Evolutionary conservation across 2,113 vertebrate species (phyloP).

Genomic region (Corythornis madagascariensis): DNA sequence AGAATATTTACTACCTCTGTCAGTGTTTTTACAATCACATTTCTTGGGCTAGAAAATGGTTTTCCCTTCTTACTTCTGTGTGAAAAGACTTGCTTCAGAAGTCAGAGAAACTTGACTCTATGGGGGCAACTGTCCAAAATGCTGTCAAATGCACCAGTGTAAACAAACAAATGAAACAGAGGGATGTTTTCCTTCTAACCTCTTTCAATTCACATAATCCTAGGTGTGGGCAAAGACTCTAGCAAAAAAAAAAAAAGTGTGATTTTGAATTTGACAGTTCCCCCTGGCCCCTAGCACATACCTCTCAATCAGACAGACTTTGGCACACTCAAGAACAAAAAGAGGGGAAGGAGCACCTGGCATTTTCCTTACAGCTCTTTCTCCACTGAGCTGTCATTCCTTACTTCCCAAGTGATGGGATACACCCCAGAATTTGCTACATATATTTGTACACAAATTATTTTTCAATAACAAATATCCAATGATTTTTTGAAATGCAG

Average conservation of each 20-base stretch:
- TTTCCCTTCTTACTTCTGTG: neutral
- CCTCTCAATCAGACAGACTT: neutral
- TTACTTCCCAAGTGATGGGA: neutral
- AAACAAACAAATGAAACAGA: conserved; percentile 41
- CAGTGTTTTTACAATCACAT: neutral
- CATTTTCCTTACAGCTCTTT: neutral
- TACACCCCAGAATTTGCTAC: neutral
- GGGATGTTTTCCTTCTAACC: neutral
- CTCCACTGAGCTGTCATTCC: neutral
- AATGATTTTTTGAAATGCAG: neutral
- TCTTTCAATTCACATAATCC: neutral
- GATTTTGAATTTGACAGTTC: neutral
- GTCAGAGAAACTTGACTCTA: neutral
- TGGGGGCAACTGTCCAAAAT: neutral
- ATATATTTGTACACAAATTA: neutral
- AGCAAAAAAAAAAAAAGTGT: neutral
- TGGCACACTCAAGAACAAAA: neutral
- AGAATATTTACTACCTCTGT: neutral
- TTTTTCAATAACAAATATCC: neutral
- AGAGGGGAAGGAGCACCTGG: neutral
- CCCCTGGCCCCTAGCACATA: neutral
- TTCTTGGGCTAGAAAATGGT: neutral
- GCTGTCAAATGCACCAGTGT: neutral
- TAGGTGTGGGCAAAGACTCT: neutral
- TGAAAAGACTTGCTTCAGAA: neutral